A percentile compares a stretch with the other conserved stretches of the same genome.
Evolutionary conservation across 2,113 vertebrate species (phyloP).

Genomic region (Okapia johnstoni): DNA sequence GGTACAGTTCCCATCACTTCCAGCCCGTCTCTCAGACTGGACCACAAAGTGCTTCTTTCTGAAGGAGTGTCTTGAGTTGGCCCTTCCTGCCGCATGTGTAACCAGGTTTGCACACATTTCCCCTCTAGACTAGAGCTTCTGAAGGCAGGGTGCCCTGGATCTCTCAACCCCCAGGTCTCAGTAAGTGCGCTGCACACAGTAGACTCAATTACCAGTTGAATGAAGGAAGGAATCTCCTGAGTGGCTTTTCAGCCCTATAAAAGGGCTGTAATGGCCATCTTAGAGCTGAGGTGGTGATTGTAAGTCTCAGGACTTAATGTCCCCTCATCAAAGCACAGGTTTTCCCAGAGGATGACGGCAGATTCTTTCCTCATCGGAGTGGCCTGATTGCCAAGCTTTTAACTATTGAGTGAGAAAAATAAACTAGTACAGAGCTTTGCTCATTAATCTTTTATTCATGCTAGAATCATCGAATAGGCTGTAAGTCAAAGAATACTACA

Average conservation of each 20-base stretch:
- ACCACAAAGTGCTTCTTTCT: background rate
- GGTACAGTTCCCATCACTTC: background rate
- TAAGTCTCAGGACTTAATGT: background rate
- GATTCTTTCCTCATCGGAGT: background rate
- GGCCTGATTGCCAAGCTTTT: background rate
- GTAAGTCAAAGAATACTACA: background rate
- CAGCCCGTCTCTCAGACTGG: background rate
- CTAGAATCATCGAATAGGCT: background rate
- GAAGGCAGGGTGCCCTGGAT: background rate
- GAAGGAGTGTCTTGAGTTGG: background rate
- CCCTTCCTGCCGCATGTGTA: fast-evolving
- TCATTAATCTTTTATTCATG: background rate
- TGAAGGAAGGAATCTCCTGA: background rate
- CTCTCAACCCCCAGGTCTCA: background rate
- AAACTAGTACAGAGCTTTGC: background rate
- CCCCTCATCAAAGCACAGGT: background rate
- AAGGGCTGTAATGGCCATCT: background rate
- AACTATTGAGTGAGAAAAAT: background rate
- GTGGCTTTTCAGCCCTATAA: background rate
- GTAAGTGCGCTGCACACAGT: background rate
- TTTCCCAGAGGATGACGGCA: background rate
- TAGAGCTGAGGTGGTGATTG: background rate
- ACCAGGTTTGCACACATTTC: fast-evolving
- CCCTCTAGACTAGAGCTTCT: background rate
- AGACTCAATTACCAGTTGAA: background rate